Conservation (phyloP, 64 coral and sea anemone genomes). For the Montipora efflorescens region DNA sequence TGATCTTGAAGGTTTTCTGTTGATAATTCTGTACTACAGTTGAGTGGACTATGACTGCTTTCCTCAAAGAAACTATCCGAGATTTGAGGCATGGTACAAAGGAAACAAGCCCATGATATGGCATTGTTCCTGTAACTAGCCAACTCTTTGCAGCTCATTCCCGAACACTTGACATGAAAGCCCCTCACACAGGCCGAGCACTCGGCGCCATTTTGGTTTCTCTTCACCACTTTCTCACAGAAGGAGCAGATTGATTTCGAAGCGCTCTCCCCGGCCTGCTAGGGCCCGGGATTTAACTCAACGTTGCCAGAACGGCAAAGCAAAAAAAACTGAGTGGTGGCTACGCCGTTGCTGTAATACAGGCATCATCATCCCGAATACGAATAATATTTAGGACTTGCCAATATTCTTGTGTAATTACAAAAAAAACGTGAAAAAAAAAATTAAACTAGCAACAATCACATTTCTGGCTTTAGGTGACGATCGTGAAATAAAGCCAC, state of each 20-base stretch:
- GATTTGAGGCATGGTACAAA: conserved; percentile 1
- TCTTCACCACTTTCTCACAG: conserved; percentile 8
- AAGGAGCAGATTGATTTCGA: background rate
- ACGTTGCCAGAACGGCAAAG: too few species aligned
- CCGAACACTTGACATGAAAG: background rate
- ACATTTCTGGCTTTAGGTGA: too few species aligned
- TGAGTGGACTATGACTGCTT: background rate
- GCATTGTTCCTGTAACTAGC: conserved; percentile 22
- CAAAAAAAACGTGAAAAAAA: too few species aligned
- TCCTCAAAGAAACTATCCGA: conserved; percentile 19
- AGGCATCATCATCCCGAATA: too few species aligned
- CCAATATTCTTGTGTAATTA: too few species aligned
- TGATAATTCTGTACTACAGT: conserved; percentile 5
- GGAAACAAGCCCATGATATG: background rate
- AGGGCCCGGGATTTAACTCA: too few species aligned
- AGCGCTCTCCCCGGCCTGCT: too few species aligned
- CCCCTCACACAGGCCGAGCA: conserved; percentile 7
- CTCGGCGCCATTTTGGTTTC: conserved; percentile 16
- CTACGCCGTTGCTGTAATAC: too few species aligned
- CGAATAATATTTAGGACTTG: too few species aligned
- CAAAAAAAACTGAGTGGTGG: too few species aligned
- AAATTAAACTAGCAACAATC: too few species aligned
- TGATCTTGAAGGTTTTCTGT: background rate
- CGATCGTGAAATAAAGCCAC: too few species aligned
- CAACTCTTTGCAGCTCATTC: conserved; percentile 8